Percentiles rank a stretch among this genome's conserved stretches.
These are phyloP conservation scores for Pediacus dermestoides DNA, from an alignment of 2,888 invertebrate genomes.

Conservation along the genomic window DNA sequence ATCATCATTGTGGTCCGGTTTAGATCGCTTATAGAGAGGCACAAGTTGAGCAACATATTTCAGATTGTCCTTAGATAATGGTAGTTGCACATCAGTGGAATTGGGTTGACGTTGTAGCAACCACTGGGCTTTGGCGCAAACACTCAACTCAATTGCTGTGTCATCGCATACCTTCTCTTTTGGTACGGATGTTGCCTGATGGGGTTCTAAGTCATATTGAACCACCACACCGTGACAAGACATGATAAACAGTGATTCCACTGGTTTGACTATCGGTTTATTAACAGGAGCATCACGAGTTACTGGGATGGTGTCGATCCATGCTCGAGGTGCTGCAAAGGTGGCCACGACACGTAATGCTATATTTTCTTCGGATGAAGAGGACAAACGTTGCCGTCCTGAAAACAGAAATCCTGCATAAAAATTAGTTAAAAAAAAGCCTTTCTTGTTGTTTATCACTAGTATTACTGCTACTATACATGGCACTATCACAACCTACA, in stretches of 20 bases:
- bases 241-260: constrained; percentile 87
- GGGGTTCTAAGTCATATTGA: constrained; percentile 84
- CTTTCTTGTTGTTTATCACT: neutral
- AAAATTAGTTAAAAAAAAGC: neutral
- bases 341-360: constrained; percentile 74
- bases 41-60: constrained; percentile 52
- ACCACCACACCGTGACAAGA: constrained; percentile 83
- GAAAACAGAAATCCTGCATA: constrained; percentile 18
- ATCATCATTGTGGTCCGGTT: constrained; percentile 60
- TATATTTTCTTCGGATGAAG: constrained; percentile 68
- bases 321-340: constrained; percentile 73
- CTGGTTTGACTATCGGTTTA: constrained; percentile 55
- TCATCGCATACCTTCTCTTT: constrained; percentile 86
- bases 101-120: constrained; percentile 65
- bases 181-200: constrained; percentile 62
- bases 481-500: neutral
- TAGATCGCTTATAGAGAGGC: constrained; percentile 24
- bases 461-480: neutral
- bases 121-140: constrained; percentile 84
- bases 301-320: constrained; percentile 53
- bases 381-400: constrained; percentile 66
- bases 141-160: constrained; percentile 78
- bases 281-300: constrained; percentile 35
- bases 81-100: constrained; percentile 68
- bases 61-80: constrained; percentile 69